Percentiles rank a stretch among this genome's conserved stretches.
phyloP scores from a whole-genome alignment of 37 sponge, comb jelly and placozoan genomes.

The Tethya wilhelma region DNA sequence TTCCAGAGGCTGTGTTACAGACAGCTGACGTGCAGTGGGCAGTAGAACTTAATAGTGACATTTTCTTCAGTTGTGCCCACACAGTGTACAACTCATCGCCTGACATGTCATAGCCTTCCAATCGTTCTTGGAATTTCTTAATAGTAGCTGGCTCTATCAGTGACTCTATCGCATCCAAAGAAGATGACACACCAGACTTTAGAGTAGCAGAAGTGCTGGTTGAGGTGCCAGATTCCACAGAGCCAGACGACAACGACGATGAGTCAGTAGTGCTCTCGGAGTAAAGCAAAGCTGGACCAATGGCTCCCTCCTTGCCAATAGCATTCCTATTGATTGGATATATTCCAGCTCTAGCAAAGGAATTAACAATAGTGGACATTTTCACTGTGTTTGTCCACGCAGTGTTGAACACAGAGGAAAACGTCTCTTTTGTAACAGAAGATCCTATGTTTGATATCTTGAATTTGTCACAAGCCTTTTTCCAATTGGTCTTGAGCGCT shows the following conservation, averaged over 20 bases:
- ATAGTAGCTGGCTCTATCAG: background rate
- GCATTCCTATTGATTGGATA: conserved; percentile 17
- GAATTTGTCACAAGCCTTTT: background rate
- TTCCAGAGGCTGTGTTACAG: no score
- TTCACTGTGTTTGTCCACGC: conserved; percentile 26
- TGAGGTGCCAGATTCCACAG: background rate
- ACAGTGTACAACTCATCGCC: conserved; percentile 19
- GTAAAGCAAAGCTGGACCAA: no score
- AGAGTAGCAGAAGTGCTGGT: background rate
- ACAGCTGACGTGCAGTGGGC: no score
- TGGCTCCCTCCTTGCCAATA: background rate
- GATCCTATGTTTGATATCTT: background rate
- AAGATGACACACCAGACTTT: no score
- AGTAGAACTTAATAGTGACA: no score
- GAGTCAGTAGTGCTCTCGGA: no score
- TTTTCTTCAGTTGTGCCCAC: conserved; percentile 10
- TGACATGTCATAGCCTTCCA: conserved; percentile 29
- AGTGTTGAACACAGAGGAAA: conserved; percentile 30
- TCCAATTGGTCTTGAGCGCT: conserved; percentile 12
- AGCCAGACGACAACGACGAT: background rate
- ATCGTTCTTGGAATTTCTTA: background rate
- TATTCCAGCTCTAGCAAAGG: conserved; percentile 23
- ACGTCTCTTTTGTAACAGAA: conserved; percentile 16
- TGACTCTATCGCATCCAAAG: no score
- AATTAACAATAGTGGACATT: conserved; percentile 27